Base-by-base conservation (phyloP, 2,113 vertebrate genomes). In the Platichthys stellatus region DNA sequence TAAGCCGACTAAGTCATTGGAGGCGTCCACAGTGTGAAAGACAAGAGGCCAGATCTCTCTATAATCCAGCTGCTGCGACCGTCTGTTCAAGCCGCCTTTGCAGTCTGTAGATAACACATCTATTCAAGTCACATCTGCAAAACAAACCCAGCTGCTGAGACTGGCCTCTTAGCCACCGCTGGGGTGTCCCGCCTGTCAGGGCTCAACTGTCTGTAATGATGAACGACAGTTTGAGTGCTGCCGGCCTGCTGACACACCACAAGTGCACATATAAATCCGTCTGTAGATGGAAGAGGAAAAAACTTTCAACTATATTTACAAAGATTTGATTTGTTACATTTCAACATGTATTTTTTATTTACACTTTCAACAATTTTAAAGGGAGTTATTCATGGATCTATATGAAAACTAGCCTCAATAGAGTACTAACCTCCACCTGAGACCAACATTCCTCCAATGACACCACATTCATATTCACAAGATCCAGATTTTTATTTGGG, bases 41-140 rank as follows among this genome's bases (percentile, higher is more conserved):
- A 53, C 17, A 56, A 53, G 14, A 61, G 24, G 21, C 35, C 35
- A 63, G 72, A 31, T 74, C 20, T 31, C 69, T 45, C 47, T 24
- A 59, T 49, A 51, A 57, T 73, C 26, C 38, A 81, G 57, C 51
- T 63, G 70, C 70, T 78, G 54, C 23, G 60, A 35, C 61, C 26
- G 59, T 45, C 63, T 28, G 0, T 60, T 63, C n/a, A 24, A 56
- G 26, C 43, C 35, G 28, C 61, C 13, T 64, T 45, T 71, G 24
- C n/a, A 47, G n/a, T 14, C 62, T 59, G 66, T 59, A 57, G 59
- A 81, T 63, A 58, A 59, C 23, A 43, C 60, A 21, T 57, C 9
- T 81, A 78, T 66, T 75, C 2, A 45, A 83, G 58, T 60, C 64
- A 60, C 70, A 74, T 66, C 81, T 83, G 76, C 45, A 63, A 73